phyloP scores from a whole-genome alignment of 2,888 invertebrate species.

The Drosophila histrio region DNA sequence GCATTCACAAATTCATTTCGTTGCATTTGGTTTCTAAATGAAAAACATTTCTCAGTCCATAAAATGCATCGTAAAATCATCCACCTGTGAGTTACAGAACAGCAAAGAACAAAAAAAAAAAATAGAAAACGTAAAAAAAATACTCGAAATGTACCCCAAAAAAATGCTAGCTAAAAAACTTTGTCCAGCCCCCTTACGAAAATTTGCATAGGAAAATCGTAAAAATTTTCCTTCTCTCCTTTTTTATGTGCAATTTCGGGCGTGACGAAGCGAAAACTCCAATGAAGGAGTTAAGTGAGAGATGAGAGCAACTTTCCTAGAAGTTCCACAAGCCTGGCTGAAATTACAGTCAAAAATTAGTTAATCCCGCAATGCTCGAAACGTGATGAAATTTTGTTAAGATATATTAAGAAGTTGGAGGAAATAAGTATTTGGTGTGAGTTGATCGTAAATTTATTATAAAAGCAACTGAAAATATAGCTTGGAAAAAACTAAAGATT shows the following conservation, averaged over 20 bases:
- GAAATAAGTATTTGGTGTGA: not conserved
- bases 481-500: not conserved
- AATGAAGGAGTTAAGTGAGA: constrained; percentile 57
- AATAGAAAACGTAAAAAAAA: constrained; percentile 7
- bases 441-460: constrained; percentile 4
- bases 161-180: constrained; percentile 8
- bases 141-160: constrained; percentile 20
- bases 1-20: constrained; percentile 42
- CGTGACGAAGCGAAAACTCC: constrained; percentile 61
- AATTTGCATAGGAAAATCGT: constrained; percentile 75
- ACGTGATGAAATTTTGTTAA: constrained; percentile 55
- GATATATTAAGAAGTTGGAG: not conserved
- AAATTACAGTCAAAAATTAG: constrained; percentile 61
- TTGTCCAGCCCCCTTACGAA: constrained; percentile 10
- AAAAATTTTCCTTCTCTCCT: constrained; percentile 50
- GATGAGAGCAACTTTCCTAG: constrained; percentile 34
- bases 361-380: constrained; percentile 52
- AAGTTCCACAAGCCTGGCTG: constrained; percentile 11
- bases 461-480: not conserved
- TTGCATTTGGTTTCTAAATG: constrained; percentile 51
- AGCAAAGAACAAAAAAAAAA: not conserved
- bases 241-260: constrained; percentile 59
- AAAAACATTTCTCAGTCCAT: constrained; percentile 64
- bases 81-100: constrained; percentile 54
- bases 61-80: constrained; percentile 72